Evolutionary conservation across 2,113 vertebrate genomes (phyloP), one percentile per base, ranked within the genome.

Genomic region (Chitala chitala): DNA sequence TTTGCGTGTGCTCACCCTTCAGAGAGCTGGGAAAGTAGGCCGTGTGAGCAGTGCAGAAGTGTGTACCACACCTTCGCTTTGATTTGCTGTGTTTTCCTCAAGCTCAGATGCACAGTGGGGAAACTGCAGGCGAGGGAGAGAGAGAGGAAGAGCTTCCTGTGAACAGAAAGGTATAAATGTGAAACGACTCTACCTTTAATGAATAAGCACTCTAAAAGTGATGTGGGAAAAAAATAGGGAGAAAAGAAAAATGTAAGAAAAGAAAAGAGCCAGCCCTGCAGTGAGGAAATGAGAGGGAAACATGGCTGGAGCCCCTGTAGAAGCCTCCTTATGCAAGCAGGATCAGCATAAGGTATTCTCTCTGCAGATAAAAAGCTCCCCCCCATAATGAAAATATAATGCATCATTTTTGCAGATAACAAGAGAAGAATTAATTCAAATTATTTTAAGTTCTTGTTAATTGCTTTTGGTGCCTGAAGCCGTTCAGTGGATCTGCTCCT

Each of bases 401-500:
- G 87, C 88, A 89, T 90, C 82, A 84, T 87, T 89, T 73, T 84
- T 72, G 77, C 84, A 87, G 91, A 91, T 90, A 90, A 85, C 80
- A 79, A 84, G 78, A 87, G 78, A 86, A 88, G 79, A 91, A 91
- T 91, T 87, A 89, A 83, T 87, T 86, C 85, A 88, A 90, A 92
- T 92, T 89, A 92, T 92, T 91, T 91, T 50, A 74, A 89, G 86
- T 86, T 90, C 91, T 88, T 84, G 79, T 89, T 92, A 92, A 92
- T 92, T 91, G 89, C 90, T 89, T 92, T 92, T 86, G 80, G 76
- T 78, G 89, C 90, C 90, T 80, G 82, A 83, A 91, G 89, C 88
- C 81, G 80, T 82, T 87, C 84, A 64, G 66, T 79, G 82, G 78
- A 83, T 85, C 73, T 66, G 81, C 86, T 85, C 77, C 42, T 79